These are phyloP conservation scores for Drosophila biarmipes DNA, from an alignment of 1,140 invertebrate genomes.

Conservation along the genomic window DNA sequence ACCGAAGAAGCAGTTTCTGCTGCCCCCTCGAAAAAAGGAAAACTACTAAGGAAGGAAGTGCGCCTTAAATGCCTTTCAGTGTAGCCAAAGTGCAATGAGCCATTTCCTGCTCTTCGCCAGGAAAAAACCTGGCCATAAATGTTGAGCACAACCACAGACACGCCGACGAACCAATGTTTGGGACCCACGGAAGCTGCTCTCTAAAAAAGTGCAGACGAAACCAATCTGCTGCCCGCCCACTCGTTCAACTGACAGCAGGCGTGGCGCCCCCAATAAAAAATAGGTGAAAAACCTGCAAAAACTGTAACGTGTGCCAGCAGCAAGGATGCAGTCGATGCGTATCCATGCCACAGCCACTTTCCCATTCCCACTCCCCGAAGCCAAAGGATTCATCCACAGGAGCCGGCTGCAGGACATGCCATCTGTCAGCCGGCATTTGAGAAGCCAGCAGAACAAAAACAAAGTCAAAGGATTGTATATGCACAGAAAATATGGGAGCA, in stretches of 20 bases:
- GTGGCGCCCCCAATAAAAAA: conserved; percentile 5
- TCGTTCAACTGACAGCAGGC: conserved; percentile 61
- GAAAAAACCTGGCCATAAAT: conserved; percentile 68
- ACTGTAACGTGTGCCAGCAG: conserved; percentile 67
- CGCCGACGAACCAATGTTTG: conserved; percentile 30
- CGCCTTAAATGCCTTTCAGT: conserved; percentile 77
- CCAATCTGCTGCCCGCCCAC: conserved; percentile 73
- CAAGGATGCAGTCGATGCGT: conserved; percentile 60
- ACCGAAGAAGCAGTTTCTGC: conserved; percentile 36
- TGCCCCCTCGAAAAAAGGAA: conserved; percentile 22
- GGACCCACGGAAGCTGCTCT: conserved; percentile 10
- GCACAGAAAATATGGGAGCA: conserved; percentile 6
- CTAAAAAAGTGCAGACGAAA: conserved; percentile 68
- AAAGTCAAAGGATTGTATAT: conserved; percentile 47
- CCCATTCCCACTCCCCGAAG: not conserved
- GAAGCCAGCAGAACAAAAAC: conserved; percentile 51
- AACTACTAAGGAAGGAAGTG: conserved; percentile 64
- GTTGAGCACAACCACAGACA: conserved; percentile 80
- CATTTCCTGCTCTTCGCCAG: conserved; percentile 55
- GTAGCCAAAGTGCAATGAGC: conserved; percentile 83
- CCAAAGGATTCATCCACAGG: conserved; percentile 8
- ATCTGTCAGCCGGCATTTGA: conserved; percentile 61
- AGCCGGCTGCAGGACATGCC: conserved; percentile 53
- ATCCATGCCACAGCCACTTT: conserved; percentile 40
- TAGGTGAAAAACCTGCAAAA: conserved; percentile 69